These are phyloP conservation scores for Sinodicranocentrus sp. DNA, from an alignment of 2,888 invertebrate species.

Conservation along the genomic window DNA sequence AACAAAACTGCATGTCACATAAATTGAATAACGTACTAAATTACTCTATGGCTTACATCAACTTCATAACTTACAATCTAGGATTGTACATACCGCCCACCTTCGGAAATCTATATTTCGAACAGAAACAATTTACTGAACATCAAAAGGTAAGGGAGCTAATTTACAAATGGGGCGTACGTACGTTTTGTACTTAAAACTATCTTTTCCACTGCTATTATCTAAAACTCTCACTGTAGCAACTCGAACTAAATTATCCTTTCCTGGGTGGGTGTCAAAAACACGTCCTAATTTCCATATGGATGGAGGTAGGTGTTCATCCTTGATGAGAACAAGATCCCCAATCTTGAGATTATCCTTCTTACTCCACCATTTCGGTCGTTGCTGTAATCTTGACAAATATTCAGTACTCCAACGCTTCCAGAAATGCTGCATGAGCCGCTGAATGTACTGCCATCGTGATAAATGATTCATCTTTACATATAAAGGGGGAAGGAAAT, in stretches of 20 bases:
- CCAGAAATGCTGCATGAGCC: conserved; percentile 56
- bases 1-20: no score
- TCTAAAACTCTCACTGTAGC: conserved; percentile 75
- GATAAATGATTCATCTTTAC: conserved; percentile 15
- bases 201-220: no score
- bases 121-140: not conserved
- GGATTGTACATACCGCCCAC: no score
- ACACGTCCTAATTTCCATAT: conserved; percentile 76
- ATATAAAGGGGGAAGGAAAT: conserved; percentile 77
- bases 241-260: conserved; percentile 76
- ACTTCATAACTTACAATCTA: no score
- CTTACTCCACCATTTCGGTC: conserved; percentile 45
- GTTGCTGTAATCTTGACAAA: conserved; percentile 52
- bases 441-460: conserved; percentile 57
- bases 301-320: conserved; percentile 44
- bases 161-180: conserved; percentile 69
- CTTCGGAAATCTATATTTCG: no score
- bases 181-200: no score
- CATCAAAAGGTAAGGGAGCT: not conserved
- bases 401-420: conserved; percentile 58
- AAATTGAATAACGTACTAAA: no score
- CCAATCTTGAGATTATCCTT: conserved; percentile 27
- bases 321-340: conserved; percentile 60
- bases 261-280: conserved; percentile 75
- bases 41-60: no score